A percentile compares a stretch with the other conserved stretches of the same genome.
Evolutionary conservation across 2,113 vertebrate genomes (phyloP).

Genomic region (Scomber colias): DNA sequence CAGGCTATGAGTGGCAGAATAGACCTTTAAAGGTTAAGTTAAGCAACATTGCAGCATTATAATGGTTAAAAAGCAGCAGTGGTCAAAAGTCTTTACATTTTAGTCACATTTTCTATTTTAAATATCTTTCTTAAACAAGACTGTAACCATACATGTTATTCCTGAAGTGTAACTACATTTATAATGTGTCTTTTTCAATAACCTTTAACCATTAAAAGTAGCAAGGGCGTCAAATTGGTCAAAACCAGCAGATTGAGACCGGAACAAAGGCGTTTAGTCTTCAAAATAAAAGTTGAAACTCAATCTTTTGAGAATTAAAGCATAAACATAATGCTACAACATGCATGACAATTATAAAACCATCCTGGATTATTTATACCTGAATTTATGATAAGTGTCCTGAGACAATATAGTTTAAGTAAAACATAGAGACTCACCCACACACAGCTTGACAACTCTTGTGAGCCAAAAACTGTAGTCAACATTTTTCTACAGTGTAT

Average conservation of each 20-base stretch:
- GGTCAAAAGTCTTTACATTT: too few relatives aligned
- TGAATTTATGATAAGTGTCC: too few relatives aligned
- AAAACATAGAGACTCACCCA: too few relatives aligned
- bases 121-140: background rate
- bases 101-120: background rate
- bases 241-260: background rate
- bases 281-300: slow-evolving; percentile 42
- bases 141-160: background rate
- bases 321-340: too few relatives aligned
- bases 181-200: background rate
- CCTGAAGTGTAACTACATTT: background rate
- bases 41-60: too few relatives aligned
- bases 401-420: too few relatives aligned
- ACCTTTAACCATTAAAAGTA: background rate
- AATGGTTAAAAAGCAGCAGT: too few relatives aligned
- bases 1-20: too few relatives aligned
- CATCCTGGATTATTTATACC: too few relatives aligned
- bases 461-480: background rate
- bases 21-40: too few relatives aligned
- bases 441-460: background rate
- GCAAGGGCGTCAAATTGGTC: background rate
- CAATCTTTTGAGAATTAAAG: too few relatives aligned
- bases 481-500: background rate
- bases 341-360: too few relatives aligned
- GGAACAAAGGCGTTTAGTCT: background rate